Base-by-base conservation (phyloP, 1,140 invertebrate genomes). In the Drosophila littoralis region DNA sequence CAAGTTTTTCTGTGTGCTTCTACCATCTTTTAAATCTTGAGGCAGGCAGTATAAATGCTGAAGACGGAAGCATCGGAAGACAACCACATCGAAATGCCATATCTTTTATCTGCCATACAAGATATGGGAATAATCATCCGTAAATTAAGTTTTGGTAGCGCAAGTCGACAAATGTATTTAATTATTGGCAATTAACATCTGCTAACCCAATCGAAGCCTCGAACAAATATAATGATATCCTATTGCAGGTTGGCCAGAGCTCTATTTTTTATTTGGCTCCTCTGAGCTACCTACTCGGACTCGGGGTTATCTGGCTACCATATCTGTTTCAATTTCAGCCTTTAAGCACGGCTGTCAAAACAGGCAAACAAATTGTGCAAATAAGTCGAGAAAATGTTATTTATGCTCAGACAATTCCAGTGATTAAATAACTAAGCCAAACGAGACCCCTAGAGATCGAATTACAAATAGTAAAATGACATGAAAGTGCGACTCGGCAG, bases 321-420 rank as follows among this genome's bases (percentile, higher is more conserved):
- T 9, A 66, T 72, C 59, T 58, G 70, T 71, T 58, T 60, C 45
- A 46, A 59, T 70, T 46, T 22, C 54, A 60, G 83, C 82, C 82
- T 84, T 73, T 65, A 69, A 86, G 66, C 79, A 42, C 10, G 63
- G 61, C 80, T 88, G 84, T 88, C 84, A 88, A 78, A 88, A 90
- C 80, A 81, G 73, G 85, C 84, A 88, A 88, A 88, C 84, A 89
- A 88, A 88, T 88, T 90, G 84, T 89, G 67, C 84, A 88, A 88
- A 88, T 88, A 88, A 84, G 84, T 89, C 80, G 84, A 59, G 76
- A 45, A 79, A 88, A 83, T 83, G 84, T 88, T 88, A 88, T 88
- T 88, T 88, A 88, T 88, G 80, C 55, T 51, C 61, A 42, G 42
- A 40, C 70, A 66, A 88, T 88, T 88, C 75, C 79, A 66, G 63